Conservation (phyloP, 2,113 vertebrate species). For the Telmatochromis sp. region DNA sequence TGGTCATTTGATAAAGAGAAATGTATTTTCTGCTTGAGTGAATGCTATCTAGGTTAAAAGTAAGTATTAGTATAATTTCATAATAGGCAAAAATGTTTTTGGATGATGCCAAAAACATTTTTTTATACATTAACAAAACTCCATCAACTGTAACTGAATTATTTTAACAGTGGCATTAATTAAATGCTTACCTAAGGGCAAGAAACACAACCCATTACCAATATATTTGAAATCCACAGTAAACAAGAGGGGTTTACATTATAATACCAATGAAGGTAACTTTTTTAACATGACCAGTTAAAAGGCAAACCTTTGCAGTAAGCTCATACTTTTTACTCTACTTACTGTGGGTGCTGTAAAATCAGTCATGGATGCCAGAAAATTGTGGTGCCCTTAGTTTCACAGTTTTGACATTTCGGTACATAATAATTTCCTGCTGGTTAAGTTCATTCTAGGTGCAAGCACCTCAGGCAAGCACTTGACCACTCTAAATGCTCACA, state of each 20-base stretch:
- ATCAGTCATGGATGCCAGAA: not conserved
- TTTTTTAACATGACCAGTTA: not conserved
- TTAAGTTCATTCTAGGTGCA: not conserved
- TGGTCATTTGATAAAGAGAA: not conserved
- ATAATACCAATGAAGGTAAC: not conserved
- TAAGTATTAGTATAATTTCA: not conserved
- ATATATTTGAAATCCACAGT: not conserved
- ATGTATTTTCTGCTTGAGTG: not conserved
- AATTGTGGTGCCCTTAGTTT: not conserved
- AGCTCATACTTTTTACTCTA: not conserved
- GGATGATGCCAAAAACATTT: not conserved
- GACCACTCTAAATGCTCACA: not conserved
- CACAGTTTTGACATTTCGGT: not conserved
- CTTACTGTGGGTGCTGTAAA: not conserved
- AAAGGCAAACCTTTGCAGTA: not conserved
- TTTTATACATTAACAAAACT: not conserved
- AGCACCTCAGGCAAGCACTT: not conserved
- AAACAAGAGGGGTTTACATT: not conserved
- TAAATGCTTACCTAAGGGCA: not conserved
- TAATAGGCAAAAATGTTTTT: not conserved
- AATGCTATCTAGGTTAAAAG: not conserved
- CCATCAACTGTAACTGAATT: not conserved
- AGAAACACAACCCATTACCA: not conserved
- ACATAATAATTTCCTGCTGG: constrained; percentile 13
- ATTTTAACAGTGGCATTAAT: not conserved